phyloP scores from a whole-genome alignment of 2,113 vertebrate genomes.

The Crotalus viridis region DNA sequence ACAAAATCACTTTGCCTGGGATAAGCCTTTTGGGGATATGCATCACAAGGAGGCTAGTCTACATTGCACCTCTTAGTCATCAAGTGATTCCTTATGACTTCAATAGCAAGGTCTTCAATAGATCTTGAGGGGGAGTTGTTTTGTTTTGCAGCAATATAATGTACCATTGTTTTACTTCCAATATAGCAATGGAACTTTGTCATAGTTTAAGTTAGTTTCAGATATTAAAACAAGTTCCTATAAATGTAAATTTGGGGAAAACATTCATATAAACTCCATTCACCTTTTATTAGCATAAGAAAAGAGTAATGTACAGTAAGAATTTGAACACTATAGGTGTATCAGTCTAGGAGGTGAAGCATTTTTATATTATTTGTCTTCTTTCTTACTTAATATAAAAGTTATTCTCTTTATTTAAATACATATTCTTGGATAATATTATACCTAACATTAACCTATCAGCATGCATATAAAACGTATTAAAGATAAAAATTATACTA shows the following conservation, averaged over 20 bases:
- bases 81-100: neutral
- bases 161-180: neutral
- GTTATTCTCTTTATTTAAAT: neutral
- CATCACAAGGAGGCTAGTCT: neutral
- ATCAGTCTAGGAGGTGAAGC: neutral
- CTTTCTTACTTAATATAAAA: neutral
- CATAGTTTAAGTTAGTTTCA: neutral
- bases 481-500: neutral
- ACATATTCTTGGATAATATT: neutral
- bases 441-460: neutral
- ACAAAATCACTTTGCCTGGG: neutral
- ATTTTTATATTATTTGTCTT: neutral
- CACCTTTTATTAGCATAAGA: neutral
- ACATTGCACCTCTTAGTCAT: neutral
- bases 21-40: neutral
- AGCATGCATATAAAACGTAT: neutral
- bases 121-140: neutral
- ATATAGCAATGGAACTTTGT: neutral
- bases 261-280: neutral
- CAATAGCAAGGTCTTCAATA: neutral
- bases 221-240: neutral
- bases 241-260: neutral
- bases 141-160: neutral
- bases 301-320: neutral
- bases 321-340: neutral